These are phyloP conservation scores for Manduca sexta DNA, from an alignment of 1,140 invertebrate genomes.

Conservation along the genomic window DNA sequence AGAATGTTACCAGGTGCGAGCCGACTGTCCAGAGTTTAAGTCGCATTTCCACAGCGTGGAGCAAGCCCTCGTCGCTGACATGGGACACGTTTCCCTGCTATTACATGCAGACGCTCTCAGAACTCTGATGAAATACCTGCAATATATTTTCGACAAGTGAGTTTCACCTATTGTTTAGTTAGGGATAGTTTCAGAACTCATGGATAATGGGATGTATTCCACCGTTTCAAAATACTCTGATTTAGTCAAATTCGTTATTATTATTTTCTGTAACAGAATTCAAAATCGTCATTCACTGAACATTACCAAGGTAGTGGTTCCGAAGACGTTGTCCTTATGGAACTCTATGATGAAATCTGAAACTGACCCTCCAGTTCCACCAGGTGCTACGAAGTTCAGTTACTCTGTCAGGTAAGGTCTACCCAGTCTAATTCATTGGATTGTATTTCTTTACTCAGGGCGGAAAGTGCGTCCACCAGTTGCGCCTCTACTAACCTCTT, in stretches of 20 bases:
- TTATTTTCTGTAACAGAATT: slow-evolving; percentile 45
- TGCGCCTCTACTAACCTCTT: too few relatives aligned
- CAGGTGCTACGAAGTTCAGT: slow-evolving; percentile 84
- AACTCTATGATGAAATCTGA: slow-evolving; percentile 52
- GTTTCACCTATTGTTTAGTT: slow-evolving; percentile 13
- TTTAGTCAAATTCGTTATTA: background rate
- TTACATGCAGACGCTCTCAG: slow-evolving; percentile 84
- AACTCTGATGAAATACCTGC: slow-evolving; percentile 74
- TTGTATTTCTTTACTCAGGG: too few relatives aligned
- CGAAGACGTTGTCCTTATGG: slow-evolving; percentile 41
- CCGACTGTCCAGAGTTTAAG: slow-evolving; percentile 88
- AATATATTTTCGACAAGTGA: slow-evolving; percentile 61
- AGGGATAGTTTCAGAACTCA: background rate
- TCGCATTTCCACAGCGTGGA: slow-evolving; percentile 87
- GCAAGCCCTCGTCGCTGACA: slow-evolving; percentile 82
- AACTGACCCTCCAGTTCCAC: slow-evolving; percentile 80
- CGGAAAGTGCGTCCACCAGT: too few relatives aligned
- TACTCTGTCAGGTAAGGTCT: slow-evolving; percentile 78
- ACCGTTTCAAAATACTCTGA: background rate
- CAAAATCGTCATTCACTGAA: slow-evolving; percentile 58
- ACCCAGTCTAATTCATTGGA: too few relatives aligned
- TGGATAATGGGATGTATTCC: background rate
- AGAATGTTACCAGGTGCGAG: slow-evolving; percentile 75
- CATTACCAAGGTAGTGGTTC: slow-evolving; percentile 44
- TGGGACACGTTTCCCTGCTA: slow-evolving; percentile 77